Conservation (phyloP, 2,888 invertebrate species). For the Hetaerina titia region DNA sequence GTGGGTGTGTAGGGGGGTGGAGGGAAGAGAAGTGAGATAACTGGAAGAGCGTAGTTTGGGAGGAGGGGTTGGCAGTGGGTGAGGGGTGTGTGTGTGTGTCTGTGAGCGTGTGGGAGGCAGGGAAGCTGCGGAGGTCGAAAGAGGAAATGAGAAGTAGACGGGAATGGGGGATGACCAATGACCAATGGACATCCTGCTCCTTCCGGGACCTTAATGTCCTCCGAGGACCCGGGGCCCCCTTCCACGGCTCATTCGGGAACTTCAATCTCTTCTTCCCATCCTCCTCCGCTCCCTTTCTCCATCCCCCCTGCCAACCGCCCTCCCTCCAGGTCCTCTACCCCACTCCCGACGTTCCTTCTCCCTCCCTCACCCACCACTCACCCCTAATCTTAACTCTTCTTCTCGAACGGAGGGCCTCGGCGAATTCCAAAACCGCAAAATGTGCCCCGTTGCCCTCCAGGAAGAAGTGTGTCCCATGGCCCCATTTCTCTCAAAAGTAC, state of each 20-base stretch:
- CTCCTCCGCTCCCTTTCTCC: not conserved
- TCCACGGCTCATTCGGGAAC: conserved; percentile 49
- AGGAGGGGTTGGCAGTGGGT: not conserved
- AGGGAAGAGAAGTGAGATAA: conserved; percentile 36
- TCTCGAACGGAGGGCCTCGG: not conserved
- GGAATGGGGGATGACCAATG: conserved; percentile 62
- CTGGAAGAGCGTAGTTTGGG: not conserved
- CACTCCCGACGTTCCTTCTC: not conserved
- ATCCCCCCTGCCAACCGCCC: not conserved
- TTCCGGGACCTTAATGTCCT: conserved; percentile 61
- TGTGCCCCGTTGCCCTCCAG: not conserved
- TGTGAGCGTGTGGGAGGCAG: not conserved
- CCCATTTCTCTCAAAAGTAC: not conserved
- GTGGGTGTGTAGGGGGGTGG: not conserved
- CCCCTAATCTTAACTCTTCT: conserved; percentile 3
- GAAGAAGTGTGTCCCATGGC: not conserved
- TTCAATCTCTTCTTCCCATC: conserved; percentile 45
- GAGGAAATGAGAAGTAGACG: conserved; percentile 52
- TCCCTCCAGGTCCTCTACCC: not conserved
- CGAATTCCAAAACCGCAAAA: not conserved
- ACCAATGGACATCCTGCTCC: conserved; percentile 60
- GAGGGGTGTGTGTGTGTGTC: not conserved
- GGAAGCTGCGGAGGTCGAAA: conserved; percentile 23
- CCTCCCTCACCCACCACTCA: not conserved
- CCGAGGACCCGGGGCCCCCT: not conserved